phyloP scores from a whole-genome alignment of 2,797 vertebrate species.

The Rhabdophis nuchalis region DNA sequence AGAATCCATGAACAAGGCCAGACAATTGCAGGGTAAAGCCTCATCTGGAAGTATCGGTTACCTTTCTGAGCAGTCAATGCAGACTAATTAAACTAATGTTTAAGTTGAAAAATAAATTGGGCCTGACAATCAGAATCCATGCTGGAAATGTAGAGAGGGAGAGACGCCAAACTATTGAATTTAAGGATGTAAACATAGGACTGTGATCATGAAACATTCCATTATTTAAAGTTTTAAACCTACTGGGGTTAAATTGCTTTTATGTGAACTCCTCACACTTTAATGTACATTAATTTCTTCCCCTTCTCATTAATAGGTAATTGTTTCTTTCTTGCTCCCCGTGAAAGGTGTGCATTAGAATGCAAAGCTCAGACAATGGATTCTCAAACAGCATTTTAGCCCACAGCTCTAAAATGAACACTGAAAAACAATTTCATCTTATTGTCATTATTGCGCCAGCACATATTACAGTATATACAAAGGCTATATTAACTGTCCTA shows the following conservation, averaged over 20 bases:
- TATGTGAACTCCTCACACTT: conserved; percentile 42
- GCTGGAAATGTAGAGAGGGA: conserved; percentile 50
- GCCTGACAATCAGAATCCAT: conserved; percentile 56
- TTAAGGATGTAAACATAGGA: conserved; percentile 55
- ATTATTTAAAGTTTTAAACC: conserved; percentile 49
- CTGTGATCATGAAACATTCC: conserved; percentile 26
- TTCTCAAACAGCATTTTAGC: not conserved
- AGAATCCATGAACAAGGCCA: not conserved
- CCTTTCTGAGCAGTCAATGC: not conserved
- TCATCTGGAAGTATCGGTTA: not conserved
- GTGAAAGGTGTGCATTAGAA: conserved; percentile 51
- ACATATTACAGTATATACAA: not conserved
- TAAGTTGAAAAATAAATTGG: conserved; percentile 59
- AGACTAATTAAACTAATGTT: conserved; percentile 32
- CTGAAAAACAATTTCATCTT: not conserved
- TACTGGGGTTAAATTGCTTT: conserved; percentile 45
- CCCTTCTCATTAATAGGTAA: conserved; percentile 50
- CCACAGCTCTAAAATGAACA: not conserved
- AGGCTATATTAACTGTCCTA: not conserved
- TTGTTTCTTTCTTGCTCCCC: conserved; percentile 52
- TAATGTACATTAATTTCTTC: conserved; percentile 30
- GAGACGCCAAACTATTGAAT: conserved; percentile 54
- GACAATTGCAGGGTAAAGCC: not conserved
- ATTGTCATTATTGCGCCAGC: not conserved
- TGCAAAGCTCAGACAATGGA: conserved; percentile 43